phyloP scores from a whole-genome alignment of 1,140 invertebrate genomes.

The Bilobella aurantiaca region DNA sequence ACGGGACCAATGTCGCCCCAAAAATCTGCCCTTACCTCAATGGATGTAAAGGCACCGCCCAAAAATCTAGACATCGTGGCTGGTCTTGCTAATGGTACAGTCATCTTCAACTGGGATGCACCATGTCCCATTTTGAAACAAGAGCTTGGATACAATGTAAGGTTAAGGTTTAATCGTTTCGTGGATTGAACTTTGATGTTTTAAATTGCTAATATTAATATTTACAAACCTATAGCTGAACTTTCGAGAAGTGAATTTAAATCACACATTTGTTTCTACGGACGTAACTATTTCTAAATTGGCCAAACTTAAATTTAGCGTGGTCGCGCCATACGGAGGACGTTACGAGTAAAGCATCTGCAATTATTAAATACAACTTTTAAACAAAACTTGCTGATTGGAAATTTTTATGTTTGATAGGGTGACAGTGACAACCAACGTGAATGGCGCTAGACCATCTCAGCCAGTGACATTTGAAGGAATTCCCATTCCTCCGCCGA shows the following conservation, averaged over 20 bases:
- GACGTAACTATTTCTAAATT: constrained; percentile 14
- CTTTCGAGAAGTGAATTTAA: not conserved
- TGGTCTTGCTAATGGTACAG: constrained; percentile 14
- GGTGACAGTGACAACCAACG: constrained; percentile 43
- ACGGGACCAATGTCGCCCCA: too few relatives aligned
- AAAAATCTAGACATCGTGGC: constrained; percentile 21
- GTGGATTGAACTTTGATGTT: not conserved
- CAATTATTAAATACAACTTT: not conserved
- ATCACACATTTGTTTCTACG: not conserved
- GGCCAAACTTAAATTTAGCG: not conserved
- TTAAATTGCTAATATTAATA: constrained; percentile 3
- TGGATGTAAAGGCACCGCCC: constrained; percentile 29
- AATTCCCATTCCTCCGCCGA: constrained; percentile 52
- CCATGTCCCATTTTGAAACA: constrained; percentile 28
- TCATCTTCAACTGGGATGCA: constrained; percentile 35
- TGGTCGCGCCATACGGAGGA: constrained; percentile 17
- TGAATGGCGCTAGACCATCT: constrained; percentile 41
- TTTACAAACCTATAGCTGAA: constrained; percentile 16
- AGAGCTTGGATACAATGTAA: constrained; percentile 37
- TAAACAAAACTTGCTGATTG: not conserved
- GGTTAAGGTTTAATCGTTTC: not conserved
- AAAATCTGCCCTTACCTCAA: not conserved
- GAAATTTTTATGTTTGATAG: constrained; percentile 10
- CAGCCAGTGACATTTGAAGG: constrained; percentile 45
- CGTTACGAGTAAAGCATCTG: constrained; percentile 17